Evolutionary conservation across 2,888 invertebrate species (phyloP), one percentile per base, ranked within the genome.

Genomic region (Leucophora obtusa): DNA sequence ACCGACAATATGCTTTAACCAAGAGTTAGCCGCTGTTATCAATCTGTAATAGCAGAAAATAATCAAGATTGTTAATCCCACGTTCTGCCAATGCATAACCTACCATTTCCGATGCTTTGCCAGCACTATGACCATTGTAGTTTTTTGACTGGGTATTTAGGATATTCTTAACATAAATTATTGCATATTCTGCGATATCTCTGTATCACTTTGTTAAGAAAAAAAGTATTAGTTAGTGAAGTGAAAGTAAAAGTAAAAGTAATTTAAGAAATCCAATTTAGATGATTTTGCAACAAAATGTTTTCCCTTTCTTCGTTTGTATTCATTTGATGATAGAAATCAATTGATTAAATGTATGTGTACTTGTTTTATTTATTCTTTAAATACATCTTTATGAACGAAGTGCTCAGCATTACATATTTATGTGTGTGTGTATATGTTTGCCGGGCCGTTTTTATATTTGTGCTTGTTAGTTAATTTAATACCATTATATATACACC

Each of bases 251-350:
- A 21, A 21, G 28, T 69, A 28, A 69, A 51, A 59, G 60, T 53
- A 53, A 70, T 53, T 60, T 53, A 70, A 71, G 62, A 62, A 71
- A 71, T 71, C 60, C 54, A 71, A 71, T 71, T 71, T 54, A 62
- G 28, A 14, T 62, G 54, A 62, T 54, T 62, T 53, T 60, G 11
- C 33, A 28, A 59, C 15, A 59, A 47, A 38, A 70, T 38, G 18
- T 50, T 69, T 50, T 51, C 21, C 35, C 28, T 47, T 14, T 11
- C 17, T 28, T 2, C 28, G 17, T 24, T 2, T 28, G 17, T 24
- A 28, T 28, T 56, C 38, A 56, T 28, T 35, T 59, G 50, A 70
- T 43, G 70, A 70, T 70, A 50, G 60, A 54, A 70, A 70, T 70
- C 70, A 70, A 70, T 70, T 70, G 70, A 70, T 70, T 70, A 70